A percentile compares a stretch with the other conserved stretches of the same genome.
Evolutionary conservation across 2,888 invertebrate genomes (phyloP).

Genomic region (Lasioglossum leucozonium): DNA sequence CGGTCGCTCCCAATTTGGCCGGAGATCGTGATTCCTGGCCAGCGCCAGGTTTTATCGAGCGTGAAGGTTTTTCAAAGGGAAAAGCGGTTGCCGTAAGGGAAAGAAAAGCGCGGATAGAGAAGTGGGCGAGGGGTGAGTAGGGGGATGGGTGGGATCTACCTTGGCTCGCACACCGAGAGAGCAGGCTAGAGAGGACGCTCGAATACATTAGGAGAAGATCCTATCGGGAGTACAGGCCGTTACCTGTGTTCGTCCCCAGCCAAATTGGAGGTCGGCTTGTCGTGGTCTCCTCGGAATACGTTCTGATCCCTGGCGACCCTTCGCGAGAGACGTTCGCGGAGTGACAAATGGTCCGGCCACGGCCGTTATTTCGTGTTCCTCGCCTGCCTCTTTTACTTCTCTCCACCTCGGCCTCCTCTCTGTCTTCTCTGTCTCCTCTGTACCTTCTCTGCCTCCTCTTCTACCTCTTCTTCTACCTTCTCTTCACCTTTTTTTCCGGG

Average conservation of each 20-base stretch:
- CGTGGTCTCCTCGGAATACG: constrained; percentile 68
- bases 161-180: background rate
- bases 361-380: constrained; percentile 71
- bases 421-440: background rate
- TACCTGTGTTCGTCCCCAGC: constrained; percentile 73
- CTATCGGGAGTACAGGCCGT: constrained; percentile 70
- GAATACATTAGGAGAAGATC: constrained; percentile 66
- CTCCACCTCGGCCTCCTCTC: background rate
- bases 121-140: constrained; percentile 17
- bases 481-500: constrained; percentile 9
- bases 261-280: constrained; percentile 74
- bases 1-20: constrained; percentile 53
- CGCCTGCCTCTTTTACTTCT: constrained; percentile 10
- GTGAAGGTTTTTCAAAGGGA: constrained; percentile 56
- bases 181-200: constrained; percentile 35
- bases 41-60: constrained; percentile 56
- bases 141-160: background rate
- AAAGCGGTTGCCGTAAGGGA: constrained; percentile 37
- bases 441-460: background rate
- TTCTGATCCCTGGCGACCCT: constrained; percentile 70
- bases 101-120: constrained; percentile 38
- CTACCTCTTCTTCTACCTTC: background rate
- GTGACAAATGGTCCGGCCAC: constrained; percentile 70
- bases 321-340: constrained; percentile 65
- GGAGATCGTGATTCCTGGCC: constrained; percentile 64